Conservation (phyloP, 1,140 invertebrate genomes). For the Lanistes nyassanus region DNA sequence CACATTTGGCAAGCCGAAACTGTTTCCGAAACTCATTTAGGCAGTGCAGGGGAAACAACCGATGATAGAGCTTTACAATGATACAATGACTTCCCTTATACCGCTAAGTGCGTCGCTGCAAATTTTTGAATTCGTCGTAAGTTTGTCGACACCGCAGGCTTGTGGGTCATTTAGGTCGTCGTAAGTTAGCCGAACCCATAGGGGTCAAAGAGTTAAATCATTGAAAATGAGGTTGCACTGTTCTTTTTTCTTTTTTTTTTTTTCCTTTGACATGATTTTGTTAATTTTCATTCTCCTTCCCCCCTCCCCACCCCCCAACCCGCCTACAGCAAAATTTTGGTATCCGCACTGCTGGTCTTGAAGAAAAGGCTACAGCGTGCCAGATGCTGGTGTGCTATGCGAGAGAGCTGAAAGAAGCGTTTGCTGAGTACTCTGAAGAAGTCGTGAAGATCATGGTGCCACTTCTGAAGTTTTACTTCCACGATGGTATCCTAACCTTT, state of each 20-base stretch:
- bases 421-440: constrained; percentile 93
- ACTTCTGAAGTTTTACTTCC: constrained; percentile 98
- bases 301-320: neutral
- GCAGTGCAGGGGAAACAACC: too few species aligned
- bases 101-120: too few species aligned
- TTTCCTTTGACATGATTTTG: neutral
- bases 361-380: constrained; percentile 98
- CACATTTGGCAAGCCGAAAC: too few species aligned
- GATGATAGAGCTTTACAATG: too few species aligned
- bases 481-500: constrained; percentile 78
- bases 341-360: constrained; percentile 79
- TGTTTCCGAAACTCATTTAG: too few species aligned
- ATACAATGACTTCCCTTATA: too few species aligned
- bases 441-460: constrained; percentile 93
- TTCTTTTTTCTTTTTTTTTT: neutral
- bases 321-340: constrained; percentile 71
- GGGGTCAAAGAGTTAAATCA: too few species aligned
- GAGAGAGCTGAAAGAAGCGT: constrained; percentile 94
- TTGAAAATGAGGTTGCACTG: too few species aligned
- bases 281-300: neutral
- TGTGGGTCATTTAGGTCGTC: too few species aligned
- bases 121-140: too few species aligned
- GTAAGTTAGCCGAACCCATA: too few species aligned
- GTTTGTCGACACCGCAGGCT: too few species aligned
- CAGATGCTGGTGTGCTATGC: constrained; percentile 99